Conservation (phyloP, 1,140 invertebrate species). For the Pseudomyrmex sp. region DNA sequence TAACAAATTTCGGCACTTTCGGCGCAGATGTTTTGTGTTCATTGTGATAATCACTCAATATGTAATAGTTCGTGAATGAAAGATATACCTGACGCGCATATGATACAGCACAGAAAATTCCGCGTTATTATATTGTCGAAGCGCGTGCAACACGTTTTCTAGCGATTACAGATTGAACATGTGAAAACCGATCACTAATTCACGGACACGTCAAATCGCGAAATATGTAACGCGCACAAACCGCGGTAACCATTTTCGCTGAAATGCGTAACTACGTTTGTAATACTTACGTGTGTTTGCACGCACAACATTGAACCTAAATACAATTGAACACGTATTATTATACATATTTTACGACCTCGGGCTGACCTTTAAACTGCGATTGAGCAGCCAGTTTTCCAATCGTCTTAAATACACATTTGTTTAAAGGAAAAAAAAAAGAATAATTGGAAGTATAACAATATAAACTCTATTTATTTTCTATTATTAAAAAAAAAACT, state of each 20-base stretch:
- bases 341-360: constrained; percentile 2
- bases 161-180: constrained; percentile 36
- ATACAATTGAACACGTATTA: constrained; percentile 31
- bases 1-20: constrained; percentile 22
- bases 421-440: neutral
- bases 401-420: constrained; percentile 15
- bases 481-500: neutral
- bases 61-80: constrained; percentile 5
- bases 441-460: neutral
- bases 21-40: constrained; percentile 7
- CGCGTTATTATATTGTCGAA: neutral
- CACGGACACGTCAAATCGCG: constrained; percentile 10
- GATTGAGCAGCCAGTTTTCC: neutral
- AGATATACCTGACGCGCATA: constrained; percentile 12
- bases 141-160: neutral
- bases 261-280: constrained; percentile 28
- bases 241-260: neutral
- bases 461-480: too few species aligned
- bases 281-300: constrained; percentile 52
- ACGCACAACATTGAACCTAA: constrained; percentile 41
- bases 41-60: neutral
- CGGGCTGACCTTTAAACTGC: constrained; percentile 7
- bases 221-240: constrained; percentile 3
- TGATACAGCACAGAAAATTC: constrained; percentile 16
- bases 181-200: constrained; percentile 28